Conservation (phyloP, 2,113 vertebrate genomes). For the Ptilonorhynchus violaceus region DNA sequence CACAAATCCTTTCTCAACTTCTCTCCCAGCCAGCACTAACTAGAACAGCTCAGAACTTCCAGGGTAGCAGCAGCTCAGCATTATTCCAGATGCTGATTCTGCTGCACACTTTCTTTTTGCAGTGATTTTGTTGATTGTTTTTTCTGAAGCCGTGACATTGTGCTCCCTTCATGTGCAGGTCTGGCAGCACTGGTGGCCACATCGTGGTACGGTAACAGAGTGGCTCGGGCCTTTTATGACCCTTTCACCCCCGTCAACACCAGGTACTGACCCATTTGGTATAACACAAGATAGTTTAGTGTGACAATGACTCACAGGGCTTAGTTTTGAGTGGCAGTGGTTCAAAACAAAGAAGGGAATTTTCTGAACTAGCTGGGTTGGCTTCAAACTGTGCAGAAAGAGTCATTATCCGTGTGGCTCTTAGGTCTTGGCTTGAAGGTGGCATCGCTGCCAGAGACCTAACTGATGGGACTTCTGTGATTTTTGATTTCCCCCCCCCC, state of each 20-base stretch:
- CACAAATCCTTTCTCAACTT: neutral
- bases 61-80: neutral
- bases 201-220: slow-evolving; percentile 83
- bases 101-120: neutral
- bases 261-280: slow-evolving; percentile 75
- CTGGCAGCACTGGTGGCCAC: slow-evolving; percentile 81
- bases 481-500: neutral
- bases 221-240: slow-evolving; percentile 85
- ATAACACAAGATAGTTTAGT: neutral
- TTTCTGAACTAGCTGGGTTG: neutral
- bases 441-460: neutral
- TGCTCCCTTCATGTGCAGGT: slow-evolving; percentile 66
- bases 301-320: neutral
- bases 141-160: neutral
- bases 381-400: neutral
- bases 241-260: slow-evolving; percentile 87
- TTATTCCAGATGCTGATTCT: neutral
- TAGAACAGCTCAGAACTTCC: neutral
- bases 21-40: neutral
- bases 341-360: neutral
- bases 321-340: neutral
- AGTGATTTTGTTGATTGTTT: neutral
- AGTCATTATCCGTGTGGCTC: neutral
- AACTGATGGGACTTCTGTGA: neutral
- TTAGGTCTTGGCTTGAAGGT: neutral